Conservation (phyloP, 2,888 invertebrate genomes). For the Apamea anceps region DNA sequence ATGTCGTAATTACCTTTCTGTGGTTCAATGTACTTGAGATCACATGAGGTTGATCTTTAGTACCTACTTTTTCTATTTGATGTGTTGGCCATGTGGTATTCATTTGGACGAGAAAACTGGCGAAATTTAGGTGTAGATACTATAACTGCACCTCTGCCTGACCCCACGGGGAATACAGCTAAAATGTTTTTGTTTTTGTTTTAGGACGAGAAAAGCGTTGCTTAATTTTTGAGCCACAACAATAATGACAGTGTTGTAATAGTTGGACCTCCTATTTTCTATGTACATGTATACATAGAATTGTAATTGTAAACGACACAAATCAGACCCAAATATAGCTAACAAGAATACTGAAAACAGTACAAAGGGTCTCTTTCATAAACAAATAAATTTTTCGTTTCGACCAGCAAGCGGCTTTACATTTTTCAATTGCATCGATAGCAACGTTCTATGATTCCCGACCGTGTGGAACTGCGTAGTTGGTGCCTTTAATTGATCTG, state of each 20-base stretch:
- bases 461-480: conserved; percentile 6
- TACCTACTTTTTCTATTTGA: not conserved
- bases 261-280: too few species aligned
- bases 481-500: conserved; percentile 23
- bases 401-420: not conserved
- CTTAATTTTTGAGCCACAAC: too few species aligned
- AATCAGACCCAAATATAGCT: not conserved
- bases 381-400: not conserved
- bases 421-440: not conserved
- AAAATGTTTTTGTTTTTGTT: too few species aligned
- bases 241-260: too few species aligned
- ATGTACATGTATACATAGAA: too few species aligned
- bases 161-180: too few species aligned
- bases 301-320: not conserved
- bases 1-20: conserved; percentile 42
- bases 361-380: not conserved
- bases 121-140: too few species aligned
- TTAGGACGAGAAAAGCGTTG: too few species aligned
- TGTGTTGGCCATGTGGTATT: too few species aligned
- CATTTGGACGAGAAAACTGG: too few species aligned
- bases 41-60: conserved; percentile 18
- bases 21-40: conserved; percentile 24
- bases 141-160: too few species aligned
- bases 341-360: not conserved
- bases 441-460: not conserved